phyloP scores from a whole-genome alignment of 1,140 invertebrate species.

The Drosophila sp. region DNA sequence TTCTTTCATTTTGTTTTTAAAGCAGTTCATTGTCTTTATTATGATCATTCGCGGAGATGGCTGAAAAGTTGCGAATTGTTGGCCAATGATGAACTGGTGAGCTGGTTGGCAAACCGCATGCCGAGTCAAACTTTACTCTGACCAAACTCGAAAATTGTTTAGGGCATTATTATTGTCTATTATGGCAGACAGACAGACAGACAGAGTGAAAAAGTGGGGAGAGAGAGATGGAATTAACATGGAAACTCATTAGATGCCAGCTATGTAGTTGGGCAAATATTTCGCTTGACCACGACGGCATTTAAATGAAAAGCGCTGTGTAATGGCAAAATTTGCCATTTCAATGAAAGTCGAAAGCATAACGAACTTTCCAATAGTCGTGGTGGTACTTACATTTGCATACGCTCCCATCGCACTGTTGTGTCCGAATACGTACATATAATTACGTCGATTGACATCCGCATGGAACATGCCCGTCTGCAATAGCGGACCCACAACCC shows the following conservation, averaged over 20 bases:
- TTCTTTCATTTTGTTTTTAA: neutral
- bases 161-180: constrained; percentile 52
- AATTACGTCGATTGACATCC: constrained; percentile 89
- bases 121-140: constrained; percentile 10
- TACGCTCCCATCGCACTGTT: constrained; percentile 90
- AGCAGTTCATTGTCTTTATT: constrained; percentile 73
- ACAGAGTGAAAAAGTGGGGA: neutral
- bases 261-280: constrained; percentile 36
- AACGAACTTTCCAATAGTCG: neutral
- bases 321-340: constrained; percentile 69
- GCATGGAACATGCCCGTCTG: constrained; percentile 89
- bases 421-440: constrained; percentile 95
- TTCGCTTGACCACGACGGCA: constrained; percentile 36
- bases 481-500: constrained; percentile 89
- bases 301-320: constrained; percentile 67
- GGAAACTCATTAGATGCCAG: constrained; percentile 69
- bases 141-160: constrained; percentile 38
- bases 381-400: constrained; percentile 85
- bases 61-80: constrained; percentile 74
- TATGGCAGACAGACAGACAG: constrained; percentile 20
- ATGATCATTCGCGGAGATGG: constrained; percentile 54
- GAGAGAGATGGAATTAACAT: constrained; percentile 28
- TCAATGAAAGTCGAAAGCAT: constrained; percentile 15
- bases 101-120: constrained; percentile 3
- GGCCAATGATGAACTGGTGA: constrained; percentile 54